Evolutionary conservation across 2,113 vertebrate species (phyloP).

Genomic region (Podocnemis expansa): DNA sequence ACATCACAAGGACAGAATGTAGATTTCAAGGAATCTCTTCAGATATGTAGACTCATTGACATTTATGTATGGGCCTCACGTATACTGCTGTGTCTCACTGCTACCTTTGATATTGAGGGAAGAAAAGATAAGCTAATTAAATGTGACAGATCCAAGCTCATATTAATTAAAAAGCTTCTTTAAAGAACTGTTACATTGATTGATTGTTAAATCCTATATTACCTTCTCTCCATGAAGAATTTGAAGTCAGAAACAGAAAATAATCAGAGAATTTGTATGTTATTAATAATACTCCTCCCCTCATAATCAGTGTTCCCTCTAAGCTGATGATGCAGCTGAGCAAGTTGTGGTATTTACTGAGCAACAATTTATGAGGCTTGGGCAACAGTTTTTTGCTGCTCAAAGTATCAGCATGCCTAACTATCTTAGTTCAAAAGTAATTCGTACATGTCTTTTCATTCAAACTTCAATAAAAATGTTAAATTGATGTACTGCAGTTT

Average conservation of each 20-base stretch:
- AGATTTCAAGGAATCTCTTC: conserved; percentile 55
- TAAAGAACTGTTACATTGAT: conserved; percentile 11
- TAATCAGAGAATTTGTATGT: not conserved
- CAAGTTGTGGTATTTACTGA: too few relatives aligned
- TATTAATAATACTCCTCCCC: not conserved
- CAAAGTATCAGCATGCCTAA: too few relatives aligned
- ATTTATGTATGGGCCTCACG: conserved; percentile 14
- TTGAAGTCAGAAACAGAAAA: not conserved
- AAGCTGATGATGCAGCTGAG: too few relatives aligned
- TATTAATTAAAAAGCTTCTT: conserved; percentile 10
- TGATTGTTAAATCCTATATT: not conserved
- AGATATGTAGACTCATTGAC: conserved; percentile 39
- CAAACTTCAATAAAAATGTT: too few relatives aligned
- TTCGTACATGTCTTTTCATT: too few relatives aligned
- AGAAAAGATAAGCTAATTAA: conserved; percentile 49
- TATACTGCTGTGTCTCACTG: conserved; percentile 11
- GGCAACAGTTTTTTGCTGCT: too few relatives aligned
- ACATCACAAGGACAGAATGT: conserved; percentile 56
- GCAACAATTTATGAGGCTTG: too few relatives aligned
- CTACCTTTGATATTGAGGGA: conserved; percentile 18
- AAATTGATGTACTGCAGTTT: too few relatives aligned
- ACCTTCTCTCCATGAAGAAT: not conserved
- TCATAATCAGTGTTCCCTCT: too few relatives aligned
- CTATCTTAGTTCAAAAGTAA: too few relatives aligned
- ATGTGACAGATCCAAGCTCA: conserved; percentile 48